These are phyloP conservation scores for Melanophora roralis DNA, from an alignment of 2,888 invertebrate genomes.

Conservation along the genomic window DNA sequence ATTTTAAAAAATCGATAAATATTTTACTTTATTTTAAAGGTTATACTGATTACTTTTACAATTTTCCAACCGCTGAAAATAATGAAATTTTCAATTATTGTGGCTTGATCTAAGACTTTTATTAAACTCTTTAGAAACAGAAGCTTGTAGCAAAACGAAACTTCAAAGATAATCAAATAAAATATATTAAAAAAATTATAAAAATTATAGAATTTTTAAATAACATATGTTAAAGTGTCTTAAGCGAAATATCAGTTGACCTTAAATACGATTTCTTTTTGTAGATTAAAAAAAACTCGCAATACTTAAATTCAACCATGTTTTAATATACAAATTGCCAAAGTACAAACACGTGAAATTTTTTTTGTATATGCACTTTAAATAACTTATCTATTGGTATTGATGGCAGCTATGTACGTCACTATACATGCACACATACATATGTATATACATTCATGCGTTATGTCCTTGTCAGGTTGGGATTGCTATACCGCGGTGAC, in stretches of 20 bases:
- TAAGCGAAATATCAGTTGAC: too few relatives aligned
- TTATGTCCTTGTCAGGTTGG: conserved; percentile 60
- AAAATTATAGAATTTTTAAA: too few relatives aligned
- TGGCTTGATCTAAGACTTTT: neutral
- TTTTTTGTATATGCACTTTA: too few relatives aligned
- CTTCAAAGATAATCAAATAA: neutral
- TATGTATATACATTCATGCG: neutral
- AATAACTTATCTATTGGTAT: conserved; percentile 25
- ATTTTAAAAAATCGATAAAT: conserved; percentile 12
- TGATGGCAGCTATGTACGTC: neutral
- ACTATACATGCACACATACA: neutral
- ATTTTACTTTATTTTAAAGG: neutral
- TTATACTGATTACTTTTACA: neutral
- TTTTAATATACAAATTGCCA: neutral
- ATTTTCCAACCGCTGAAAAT: neutral
- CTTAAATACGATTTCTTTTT: too few relatives aligned
- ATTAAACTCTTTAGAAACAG: too few relatives aligned
- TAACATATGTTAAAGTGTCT: too few relatives aligned
- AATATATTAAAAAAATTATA: neutral
- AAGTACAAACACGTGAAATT: too few relatives aligned
- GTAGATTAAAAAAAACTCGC: neutral
- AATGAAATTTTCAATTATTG: conserved; percentile 6
- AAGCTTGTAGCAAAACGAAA: neutral
- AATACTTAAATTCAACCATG: neutral
- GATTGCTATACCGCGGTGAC: conserved; percentile 63